A percentile compares a stretch with the other conserved stretches of the same genome.
phyloP scores from a whole-genome alignment of 2,113 vertebrate genomes.

The Chauna torquata region DNA sequence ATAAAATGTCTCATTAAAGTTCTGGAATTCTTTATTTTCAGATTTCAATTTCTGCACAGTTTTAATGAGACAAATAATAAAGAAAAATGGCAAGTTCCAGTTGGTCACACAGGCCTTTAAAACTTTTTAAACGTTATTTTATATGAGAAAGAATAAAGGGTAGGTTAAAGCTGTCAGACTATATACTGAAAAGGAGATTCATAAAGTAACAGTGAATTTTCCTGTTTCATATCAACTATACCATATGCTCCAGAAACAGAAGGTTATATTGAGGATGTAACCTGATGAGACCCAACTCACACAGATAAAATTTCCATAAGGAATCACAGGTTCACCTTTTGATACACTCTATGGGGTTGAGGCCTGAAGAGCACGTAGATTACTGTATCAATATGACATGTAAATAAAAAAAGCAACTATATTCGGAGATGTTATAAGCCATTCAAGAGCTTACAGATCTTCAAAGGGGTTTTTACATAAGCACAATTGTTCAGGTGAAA shows the following conservation, averaged over 20 bases:
- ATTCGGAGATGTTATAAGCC: background rate
- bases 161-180: background rate
- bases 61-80: background rate
- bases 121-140: background rate
- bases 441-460: background rate
- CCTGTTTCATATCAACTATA: background rate
- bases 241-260: background rate
- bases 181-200: background rate
- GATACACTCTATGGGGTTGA: fast-evolving
- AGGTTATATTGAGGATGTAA: background rate
- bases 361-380: background rate
- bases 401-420: background rate
- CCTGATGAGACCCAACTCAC: background rate
- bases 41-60: background rate
- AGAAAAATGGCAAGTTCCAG: background rate
- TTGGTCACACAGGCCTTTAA: background rate
- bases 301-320: background rate
- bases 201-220: background rate
- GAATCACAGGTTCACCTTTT: background rate
- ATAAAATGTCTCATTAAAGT: slow-evolving; percentile 24
- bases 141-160: background rate
- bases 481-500: background rate
- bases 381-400: background rate
- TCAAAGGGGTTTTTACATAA: background rate
- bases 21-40: background rate